Evolutionary conservation across 2,888 invertebrate species (phyloP).

Genomic region (Mystacides longicornis): DNA sequence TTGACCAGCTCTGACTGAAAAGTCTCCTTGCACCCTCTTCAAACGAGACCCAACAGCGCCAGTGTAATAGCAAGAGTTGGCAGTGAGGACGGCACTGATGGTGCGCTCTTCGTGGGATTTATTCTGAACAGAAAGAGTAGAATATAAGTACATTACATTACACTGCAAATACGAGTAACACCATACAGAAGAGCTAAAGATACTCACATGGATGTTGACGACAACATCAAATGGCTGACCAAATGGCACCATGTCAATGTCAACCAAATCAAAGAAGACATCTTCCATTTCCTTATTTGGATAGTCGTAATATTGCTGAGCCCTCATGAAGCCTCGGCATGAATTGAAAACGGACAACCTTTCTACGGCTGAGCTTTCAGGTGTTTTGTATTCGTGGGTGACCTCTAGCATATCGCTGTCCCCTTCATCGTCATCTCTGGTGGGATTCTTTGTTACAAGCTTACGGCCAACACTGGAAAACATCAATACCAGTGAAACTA

Average conservation of each 20-base stretch:
- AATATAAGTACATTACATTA: neutral
- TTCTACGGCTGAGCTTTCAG: constrained; percentile 57
- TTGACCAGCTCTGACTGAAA: constrained; percentile 54
- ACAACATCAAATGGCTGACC: constrained; percentile 61
- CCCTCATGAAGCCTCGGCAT: constrained; percentile 53
- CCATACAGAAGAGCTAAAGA: neutral
- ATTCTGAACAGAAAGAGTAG: constrained; percentile 39
- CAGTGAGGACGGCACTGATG: constrained; percentile 55
- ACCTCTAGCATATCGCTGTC: constrained; percentile 60
- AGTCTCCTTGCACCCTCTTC: constrained; percentile 54
- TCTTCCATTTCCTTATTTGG: constrained; percentile 54
- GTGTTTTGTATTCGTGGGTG: constrained; percentile 56
- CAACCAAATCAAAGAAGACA: constrained; percentile 57
- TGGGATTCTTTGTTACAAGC: constrained; percentile 58
- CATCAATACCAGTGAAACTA: neutral
- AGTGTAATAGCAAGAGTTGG: constrained; percentile 61
- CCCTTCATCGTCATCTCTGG: constrained; percentile 54
- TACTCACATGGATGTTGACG: constrained; percentile 53
- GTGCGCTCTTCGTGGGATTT: constrained; percentile 55
- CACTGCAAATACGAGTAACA: neutral
- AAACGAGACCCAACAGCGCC: constrained; percentile 58
- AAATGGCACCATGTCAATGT: constrained; percentile 57
- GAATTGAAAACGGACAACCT: constrained; percentile 60
- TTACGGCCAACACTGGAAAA: constrained; percentile 55
- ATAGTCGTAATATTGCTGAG: constrained; percentile 55